Evolutionary conservation across 2,888 invertebrate genomes (phyloP), one percentile per base, ranked within the genome.

Genomic region (Mesorhabditis spiculigera): DNA sequence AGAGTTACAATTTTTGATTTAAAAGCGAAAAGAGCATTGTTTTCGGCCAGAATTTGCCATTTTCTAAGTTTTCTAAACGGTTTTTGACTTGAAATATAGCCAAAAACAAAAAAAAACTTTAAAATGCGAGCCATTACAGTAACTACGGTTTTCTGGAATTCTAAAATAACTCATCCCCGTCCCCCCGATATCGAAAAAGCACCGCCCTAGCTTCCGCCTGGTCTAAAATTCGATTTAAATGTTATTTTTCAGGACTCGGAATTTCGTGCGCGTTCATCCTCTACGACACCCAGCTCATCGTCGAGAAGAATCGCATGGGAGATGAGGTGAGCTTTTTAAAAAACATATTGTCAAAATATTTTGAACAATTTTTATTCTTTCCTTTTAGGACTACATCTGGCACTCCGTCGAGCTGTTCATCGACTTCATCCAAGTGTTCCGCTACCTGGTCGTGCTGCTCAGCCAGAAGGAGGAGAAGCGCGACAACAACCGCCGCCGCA

Each of bases 241-340:
- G 28, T 28, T 28, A 95, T 68, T 95, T 96, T 87, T 87, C 93
- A 78, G 95, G 95, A 74, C 89, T 97, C 68, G 89, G 91, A 79
- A 89, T 94, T 64, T 94, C 96, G 92, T 95, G 94, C 86, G 94
- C 92, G 71, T 97, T 96, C 88, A 91, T 98, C 13, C 89, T 97
- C 76, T 97, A 93, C 85, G 97, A 97, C 87, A 98, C 97, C n/a
- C 96, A 96, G 88, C 89, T 93, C 78, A 78, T 82, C 68, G 77
- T 73, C 61, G 83, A 82, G 70, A 84, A 82, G 69, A 71, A 73
- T 28, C 82, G 81, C 43, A 67, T 65, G 44, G 71, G 71, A 42
- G 73, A 72, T 43, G 65, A 73, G n/a, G 58, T 50, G 8, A 50
- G 58, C n/a, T 50, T n/a, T 50, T 13, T 10, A 13, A 41, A 42